Base-by-base conservation (phyloP, 2,797 vertebrate genomes). In the Arrhamphus sclerolepis region DNA sequence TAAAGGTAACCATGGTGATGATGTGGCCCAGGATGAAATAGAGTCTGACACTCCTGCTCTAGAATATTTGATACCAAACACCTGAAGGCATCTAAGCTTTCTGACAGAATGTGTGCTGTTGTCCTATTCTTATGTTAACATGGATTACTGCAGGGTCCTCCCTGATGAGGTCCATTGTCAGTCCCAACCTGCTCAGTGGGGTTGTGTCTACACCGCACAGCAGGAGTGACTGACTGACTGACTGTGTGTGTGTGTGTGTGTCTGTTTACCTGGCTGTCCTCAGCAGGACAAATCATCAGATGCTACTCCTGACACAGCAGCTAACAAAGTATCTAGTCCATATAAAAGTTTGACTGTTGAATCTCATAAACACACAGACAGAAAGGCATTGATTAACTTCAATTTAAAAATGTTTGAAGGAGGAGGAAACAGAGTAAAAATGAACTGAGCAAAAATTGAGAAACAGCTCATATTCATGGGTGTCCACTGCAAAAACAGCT, bases 161-260 rank as follows among this genome's bases (percentile, higher is more conserved):
- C 87, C 80, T 76, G 84, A 84, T 82, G 84, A 67, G 69, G 41
- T 31, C 58, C 71, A 87, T 89, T 89, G 86, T 86, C 8, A 73
- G 62, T 44, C 18, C 46, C 40, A 65, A 61, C 68, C 56, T 2
- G 10, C 86, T 80, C 87, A 73, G 83, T 55, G 86, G 89, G 89
- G 87, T 83, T 88, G 87, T 87, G 86, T 88, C 87, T 90, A 88
- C 87, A 76, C 56, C 62, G 20, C 84, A 67, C 89, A 87, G 86
- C 84, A 83, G 86, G 87, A 81, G 57, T 10, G 76, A 59, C 70
- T 80, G 78, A 39, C 60, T 34, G 51, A n/a, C n/a, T 53, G 69
- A 42, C 51, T 62, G 41, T 48, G 62, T 39, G n/a, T 57, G 54
- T 56, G 54, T 68, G 46, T 51, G 48, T 70, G 38, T 58, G 55